Conservation (phyloP, 2,113 vertebrate species). For the Trematomus loennbergii region DNA sequence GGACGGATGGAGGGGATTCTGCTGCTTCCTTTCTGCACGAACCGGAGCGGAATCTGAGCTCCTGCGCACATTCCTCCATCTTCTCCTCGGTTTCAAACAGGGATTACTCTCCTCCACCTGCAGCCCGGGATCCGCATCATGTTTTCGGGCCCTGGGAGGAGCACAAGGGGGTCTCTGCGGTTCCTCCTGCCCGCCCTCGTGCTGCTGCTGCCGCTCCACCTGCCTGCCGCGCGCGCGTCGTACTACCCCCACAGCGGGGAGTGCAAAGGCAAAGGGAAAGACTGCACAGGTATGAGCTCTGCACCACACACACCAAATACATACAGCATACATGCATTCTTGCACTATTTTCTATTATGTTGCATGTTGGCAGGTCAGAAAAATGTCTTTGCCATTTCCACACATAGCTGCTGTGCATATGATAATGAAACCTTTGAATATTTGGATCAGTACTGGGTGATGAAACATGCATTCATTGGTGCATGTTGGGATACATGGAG, state of each 20-base stretch:
- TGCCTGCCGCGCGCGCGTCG: slow-evolving; percentile 78
- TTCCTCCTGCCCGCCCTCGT: slow-evolving; percentile 76
- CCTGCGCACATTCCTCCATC: slow-evolving; percentile 24
- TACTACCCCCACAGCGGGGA: slow-evolving; percentile 82
- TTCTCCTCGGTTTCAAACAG: slow-evolving; percentile 1
- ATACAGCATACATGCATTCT: too few relatives aligned
- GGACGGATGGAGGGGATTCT: slow-evolving; percentile 50
- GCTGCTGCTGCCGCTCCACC: slow-evolving; percentile 70
- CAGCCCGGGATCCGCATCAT: slow-evolving; percentile 37
- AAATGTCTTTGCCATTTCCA: too few relatives aligned
- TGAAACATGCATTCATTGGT: too few relatives aligned
- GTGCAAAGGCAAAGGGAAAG: slow-evolving; percentile 83
- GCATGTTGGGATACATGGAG: too few relatives aligned
- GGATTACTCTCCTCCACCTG: neutral
- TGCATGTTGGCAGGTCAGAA: too few relatives aligned
- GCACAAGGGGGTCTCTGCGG: slow-evolving; percentile 60
- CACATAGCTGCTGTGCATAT: too few relatives aligned
- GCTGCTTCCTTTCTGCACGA: slow-evolving; percentile 30
- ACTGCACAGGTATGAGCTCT: slow-evolving; percentile 83
- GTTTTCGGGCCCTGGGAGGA: slow-evolving; percentile 66
- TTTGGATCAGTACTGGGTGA: too few relatives aligned
- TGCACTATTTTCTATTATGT: too few relatives aligned
- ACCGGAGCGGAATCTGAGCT: slow-evolving; percentile 32
- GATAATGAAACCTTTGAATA: too few relatives aligned
- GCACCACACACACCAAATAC: neutral